phyloP scores from a whole-genome alignment of 2,113 vertebrate genomes.

The Phalacrocorax aristotelis region DNA sequence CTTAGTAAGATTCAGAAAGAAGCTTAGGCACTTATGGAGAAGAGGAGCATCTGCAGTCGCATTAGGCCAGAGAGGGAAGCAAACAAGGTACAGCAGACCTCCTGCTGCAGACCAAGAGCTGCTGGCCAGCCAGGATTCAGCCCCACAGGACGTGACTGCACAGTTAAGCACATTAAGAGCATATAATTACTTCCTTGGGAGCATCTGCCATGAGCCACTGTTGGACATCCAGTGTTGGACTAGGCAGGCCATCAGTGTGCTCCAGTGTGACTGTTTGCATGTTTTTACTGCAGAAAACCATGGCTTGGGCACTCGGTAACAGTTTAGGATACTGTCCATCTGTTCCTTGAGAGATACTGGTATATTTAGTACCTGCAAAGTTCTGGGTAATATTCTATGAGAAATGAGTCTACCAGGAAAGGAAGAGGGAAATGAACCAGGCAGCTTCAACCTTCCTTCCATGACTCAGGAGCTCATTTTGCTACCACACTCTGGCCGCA shows the following conservation, averaged over 20 bases:
- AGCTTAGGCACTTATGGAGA: neutral
- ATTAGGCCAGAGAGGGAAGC: neutral
- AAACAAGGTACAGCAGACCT: neutral
- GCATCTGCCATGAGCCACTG: neutral
- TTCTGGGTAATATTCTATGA: neutral
- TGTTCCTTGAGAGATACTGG: neutral
- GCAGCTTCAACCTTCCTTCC: neutral
- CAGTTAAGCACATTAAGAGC: neutral
- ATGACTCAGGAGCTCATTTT: neutral
- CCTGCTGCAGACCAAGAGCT: neutral
- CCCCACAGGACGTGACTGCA: neutral
- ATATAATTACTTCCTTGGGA: neutral
- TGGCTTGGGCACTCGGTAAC: neutral
- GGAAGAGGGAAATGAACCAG: neutral
- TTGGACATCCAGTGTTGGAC: neutral
- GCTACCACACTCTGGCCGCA: fast-evolving
- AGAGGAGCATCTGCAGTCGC: neutral
- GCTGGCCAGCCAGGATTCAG: neutral
- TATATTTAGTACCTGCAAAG: neutral
- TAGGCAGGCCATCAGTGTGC: neutral
- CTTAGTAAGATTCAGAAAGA: neutral
- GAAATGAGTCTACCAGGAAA: neutral
- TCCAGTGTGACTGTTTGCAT: neutral
- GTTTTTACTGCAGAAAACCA: neutral
- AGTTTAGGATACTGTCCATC: neutral